phyloP scores from a whole-genome alignment of 2,797 vertebrate species.

The Poecilia gillii region DNA sequence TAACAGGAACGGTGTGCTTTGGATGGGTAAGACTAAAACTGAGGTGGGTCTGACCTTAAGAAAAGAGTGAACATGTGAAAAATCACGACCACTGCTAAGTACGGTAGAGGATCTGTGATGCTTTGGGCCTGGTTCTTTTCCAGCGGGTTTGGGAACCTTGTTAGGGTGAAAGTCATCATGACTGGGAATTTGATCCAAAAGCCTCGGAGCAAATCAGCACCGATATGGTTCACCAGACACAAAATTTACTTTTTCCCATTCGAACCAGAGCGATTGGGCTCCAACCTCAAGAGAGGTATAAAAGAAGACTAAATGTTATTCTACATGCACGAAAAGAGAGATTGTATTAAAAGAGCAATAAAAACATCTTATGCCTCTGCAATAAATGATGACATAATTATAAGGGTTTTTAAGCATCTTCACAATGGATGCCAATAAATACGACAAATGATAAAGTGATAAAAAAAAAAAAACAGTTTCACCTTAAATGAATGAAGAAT shows the following conservation, averaged over 20 bases:
- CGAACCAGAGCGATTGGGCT: neutral
- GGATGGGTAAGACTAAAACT: neutral
- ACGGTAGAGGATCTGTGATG: neutral
- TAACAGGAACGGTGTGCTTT: neutral
- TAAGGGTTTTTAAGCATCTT: neutral
- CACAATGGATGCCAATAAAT: neutral
- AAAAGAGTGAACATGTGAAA: neutral
- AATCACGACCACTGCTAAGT: neutral
- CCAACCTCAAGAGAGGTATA: neutral
- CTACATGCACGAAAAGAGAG: neutral
- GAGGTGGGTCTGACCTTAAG: neutral
- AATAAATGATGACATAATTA: neutral
- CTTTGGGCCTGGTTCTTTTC: neutral
- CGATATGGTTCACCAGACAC: neutral
- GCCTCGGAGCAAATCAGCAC: neutral
- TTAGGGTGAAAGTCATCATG: neutral
- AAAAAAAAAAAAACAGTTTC: slow-evolving; percentile 10
- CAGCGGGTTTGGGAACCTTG: neutral
- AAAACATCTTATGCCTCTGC: neutral
- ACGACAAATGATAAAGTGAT: neutral
- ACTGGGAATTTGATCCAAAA: neutral
- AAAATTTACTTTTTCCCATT: neutral
- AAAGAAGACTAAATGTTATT: neutral
- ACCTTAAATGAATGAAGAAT: slow-evolving; percentile 15
- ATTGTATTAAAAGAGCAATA: neutral